Percentiles rank a stretch among this genome's conserved stretches.
Evolutionary conservation across 2,113 vertebrate genomes (phyloP).

Genomic region (Rutilus rutilus): DNA sequence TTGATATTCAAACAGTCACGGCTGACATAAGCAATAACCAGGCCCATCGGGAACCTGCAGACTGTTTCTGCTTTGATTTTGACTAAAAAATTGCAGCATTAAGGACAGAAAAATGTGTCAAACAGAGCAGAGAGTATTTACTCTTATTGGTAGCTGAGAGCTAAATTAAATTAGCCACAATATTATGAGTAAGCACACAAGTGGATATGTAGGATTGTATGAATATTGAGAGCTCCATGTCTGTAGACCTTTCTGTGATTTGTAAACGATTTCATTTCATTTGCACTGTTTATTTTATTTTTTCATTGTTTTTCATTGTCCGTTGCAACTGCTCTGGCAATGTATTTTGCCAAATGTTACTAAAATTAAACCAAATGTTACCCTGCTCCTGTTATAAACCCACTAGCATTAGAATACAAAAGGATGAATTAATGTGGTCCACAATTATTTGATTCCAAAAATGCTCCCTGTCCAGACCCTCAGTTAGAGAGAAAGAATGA

Average conservation of each 20-base stretch:
- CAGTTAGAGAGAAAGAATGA: constrained; percentile 44
- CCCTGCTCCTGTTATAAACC: neutral
- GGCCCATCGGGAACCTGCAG: neutral
- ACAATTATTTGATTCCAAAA: too few relatives aligned
- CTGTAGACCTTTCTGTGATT: neutral
- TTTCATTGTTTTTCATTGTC: neutral
- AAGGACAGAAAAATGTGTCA: neutral
- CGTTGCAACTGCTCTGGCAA: neutral
- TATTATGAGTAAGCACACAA: neutral
- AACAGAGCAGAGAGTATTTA: neutral
- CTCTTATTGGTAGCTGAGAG: neutral
- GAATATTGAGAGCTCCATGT: neutral
- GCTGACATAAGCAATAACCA: constrained; percentile 26
- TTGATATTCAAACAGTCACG: constrained; percentile 37
- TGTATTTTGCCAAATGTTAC: constrained; percentile 18
- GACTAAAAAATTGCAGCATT: neutral
- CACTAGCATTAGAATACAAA: neutral
- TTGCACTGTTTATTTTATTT: constrained; percentile 2
- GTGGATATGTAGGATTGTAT: neutral
- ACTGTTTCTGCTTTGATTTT: neutral
- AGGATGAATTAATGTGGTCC: neutral
- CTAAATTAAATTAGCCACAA: neutral
- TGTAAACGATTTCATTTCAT: constrained; percentile 1
- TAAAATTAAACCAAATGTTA: constrained; percentile 12
- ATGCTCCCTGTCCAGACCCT: neutral